Conservation (phyloP, 2,113 vertebrate genomes). For the Centropus bengalensis region DNA sequence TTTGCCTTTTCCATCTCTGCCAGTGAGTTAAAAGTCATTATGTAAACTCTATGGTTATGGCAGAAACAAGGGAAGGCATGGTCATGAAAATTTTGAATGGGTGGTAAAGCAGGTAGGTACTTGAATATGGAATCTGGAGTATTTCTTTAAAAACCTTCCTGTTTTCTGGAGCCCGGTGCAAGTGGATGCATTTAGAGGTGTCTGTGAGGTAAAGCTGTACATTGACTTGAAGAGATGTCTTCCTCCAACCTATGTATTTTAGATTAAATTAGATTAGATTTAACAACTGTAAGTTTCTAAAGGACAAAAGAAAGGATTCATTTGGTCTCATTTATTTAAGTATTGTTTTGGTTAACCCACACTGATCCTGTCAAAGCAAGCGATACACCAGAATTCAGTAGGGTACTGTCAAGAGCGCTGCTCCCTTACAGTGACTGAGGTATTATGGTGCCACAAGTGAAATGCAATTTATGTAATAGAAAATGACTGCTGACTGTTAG, state of each 20-base stretch:
- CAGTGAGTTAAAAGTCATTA: not conserved
- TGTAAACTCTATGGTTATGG: not conserved
- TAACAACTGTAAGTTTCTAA: not conserved
- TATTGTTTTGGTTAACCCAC: not conserved
- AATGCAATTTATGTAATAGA: not conserved
- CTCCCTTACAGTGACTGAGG: not conserved
- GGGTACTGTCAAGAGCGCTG: not conserved
- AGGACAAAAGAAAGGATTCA: not conserved
- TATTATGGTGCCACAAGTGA: not conserved
- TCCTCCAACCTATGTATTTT: not conserved
- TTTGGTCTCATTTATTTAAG: not conserved
- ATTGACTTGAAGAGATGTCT: not conserved
- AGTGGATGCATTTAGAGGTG: not conserved
- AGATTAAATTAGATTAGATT: not conserved
- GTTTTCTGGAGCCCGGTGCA: not conserved
- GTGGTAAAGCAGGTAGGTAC: not conserved
- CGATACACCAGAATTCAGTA: not conserved
- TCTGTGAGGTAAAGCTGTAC: not conserved
- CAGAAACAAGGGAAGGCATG: not conserved
- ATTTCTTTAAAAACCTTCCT: not conserved
- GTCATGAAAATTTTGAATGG: not conserved
- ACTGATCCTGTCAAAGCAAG: not conserved
- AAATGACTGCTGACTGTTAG: not conserved
- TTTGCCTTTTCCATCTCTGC: not conserved
- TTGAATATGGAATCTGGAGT: not conserved